Percentiles rank a stretch among this genome's conserved stretches.
phyloP scores from a whole-genome alignment of 35 echinoderm and acorn worm species.

The Eucidaris tribuloides region DNA sequence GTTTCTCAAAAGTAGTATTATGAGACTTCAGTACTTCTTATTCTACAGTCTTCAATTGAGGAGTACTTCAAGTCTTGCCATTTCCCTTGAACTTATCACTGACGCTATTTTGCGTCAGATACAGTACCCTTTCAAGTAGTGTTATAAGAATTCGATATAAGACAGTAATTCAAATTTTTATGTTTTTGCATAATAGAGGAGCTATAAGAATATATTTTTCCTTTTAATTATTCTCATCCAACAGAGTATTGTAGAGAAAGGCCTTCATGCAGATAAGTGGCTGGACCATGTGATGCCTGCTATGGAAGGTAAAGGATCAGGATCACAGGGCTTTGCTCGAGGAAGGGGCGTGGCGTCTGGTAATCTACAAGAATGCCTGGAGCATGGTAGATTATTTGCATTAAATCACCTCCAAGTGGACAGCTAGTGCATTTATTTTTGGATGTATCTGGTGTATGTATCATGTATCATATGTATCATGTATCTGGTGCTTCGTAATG shows the following conservation, averaged over 20 bases:
- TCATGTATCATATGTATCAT: too few species aligned
- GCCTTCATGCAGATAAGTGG: slow-evolving; percentile 22
- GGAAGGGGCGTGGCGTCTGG: background rate
- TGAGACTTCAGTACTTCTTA: too few species aligned
- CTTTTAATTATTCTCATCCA: background rate
- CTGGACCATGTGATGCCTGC: background rate
- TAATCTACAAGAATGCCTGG: background rate
- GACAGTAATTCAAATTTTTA: background rate
- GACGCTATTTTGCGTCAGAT: background rate
- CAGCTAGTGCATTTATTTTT: background rate
- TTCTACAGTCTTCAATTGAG: background rate
- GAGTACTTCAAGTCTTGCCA: background rate
- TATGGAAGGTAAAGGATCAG: slow-evolving; percentile 9
- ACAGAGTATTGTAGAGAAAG: background rate
- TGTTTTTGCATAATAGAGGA: background rate
- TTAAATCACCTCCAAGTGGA: background rate
- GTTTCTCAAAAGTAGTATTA: too few species aligned
- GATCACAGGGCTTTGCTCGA: slow-evolving; percentile 25
- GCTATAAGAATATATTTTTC: background rate
- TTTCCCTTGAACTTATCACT: background rate
- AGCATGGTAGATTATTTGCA: background rate
- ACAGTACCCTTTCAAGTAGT: background rate
- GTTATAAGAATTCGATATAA: background rate
- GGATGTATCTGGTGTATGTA: too few species aligned
- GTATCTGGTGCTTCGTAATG: too few species aligned